phyloP scores from a whole-genome alignment of 1,140 invertebrate species.

The Caenorhabditis remanei region DNA sequence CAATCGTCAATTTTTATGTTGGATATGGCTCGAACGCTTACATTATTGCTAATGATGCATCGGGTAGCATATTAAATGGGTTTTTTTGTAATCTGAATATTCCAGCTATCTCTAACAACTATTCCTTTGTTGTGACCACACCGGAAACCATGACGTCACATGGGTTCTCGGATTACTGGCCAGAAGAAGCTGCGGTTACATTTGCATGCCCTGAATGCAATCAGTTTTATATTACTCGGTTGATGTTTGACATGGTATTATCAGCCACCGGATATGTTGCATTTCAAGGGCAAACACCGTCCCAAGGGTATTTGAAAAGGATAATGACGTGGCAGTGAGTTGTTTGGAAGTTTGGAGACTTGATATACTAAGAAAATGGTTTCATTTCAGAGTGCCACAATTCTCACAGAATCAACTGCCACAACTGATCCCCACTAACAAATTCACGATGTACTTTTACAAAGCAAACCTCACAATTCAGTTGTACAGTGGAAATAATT shows the following conservation, averaged over 20 bases:
- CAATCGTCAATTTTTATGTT: constrained; percentile 1
- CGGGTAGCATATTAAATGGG: not conserved
- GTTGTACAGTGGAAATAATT: not conserved
- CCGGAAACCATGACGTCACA: not conserved
- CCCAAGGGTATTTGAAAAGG: not conserved
- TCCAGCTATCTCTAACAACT: not conserved
- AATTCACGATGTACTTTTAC: not conserved
- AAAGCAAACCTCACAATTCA: not conserved
- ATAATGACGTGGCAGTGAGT: not conserved
- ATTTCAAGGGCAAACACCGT: not conserved
- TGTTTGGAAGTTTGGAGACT: too few relatives aligned
- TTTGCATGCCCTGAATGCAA: not conserved
- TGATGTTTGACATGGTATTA: not conserved
- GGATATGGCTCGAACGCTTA: not conserved
- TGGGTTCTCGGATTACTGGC: not conserved
- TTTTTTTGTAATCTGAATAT: not conserved
- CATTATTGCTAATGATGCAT: constrained; percentile 2
- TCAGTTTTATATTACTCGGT: not conserved
- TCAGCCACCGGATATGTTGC: not conserved
- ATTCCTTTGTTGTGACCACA: not conserved
- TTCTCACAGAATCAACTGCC: not conserved
- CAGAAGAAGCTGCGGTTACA: not conserved
- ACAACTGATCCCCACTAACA: not conserved
- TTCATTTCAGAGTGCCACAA: not conserved
- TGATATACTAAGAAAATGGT: too few relatives aligned